Conservation (phyloP, 2,888 invertebrate genomes). For the Allophyes oxyacanthae region DNA sequence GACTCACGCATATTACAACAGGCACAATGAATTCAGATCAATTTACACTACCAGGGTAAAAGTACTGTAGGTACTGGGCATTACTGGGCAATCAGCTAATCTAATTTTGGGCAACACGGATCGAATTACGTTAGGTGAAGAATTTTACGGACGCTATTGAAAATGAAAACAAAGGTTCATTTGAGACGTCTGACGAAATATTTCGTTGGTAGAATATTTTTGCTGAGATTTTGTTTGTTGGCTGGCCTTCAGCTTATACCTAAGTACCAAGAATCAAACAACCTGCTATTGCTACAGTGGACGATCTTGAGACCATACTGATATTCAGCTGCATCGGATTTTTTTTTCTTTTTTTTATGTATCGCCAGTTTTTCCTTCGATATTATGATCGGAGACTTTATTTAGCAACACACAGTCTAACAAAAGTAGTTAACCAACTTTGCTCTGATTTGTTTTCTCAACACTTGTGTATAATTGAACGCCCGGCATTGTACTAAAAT, state of each 20-base stretch:
- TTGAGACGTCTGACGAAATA: conserved; percentile 17
- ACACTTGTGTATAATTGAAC: too few relatives aligned
- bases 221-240: background rate
- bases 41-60: conserved; percentile 43
- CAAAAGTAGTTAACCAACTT: too few relatives aligned
- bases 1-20: conserved; percentile 6
- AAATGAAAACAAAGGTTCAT: conserved; percentile 13
- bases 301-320: too few relatives aligned
- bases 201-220: background rate
- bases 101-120: conserved; percentile 44
- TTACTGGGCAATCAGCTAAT: conserved; percentile 43
- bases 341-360: too few relatives aligned
- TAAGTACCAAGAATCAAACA: background rate
- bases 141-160: conserved; percentile 25
- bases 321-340: too few relatives aligned
- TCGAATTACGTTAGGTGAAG: conserved; percentile 30
- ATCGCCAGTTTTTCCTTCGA: too few relatives aligned
- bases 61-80: conserved; percentile 16
- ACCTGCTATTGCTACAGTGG: too few relatives aligned
- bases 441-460: too few relatives aligned
- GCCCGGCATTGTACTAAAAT: too few relatives aligned
- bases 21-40: conserved; percentile 45
- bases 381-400: too few relatives aligned
- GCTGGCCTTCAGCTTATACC: background rate
- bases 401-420: too few relatives aligned